A percentile compares a stretch with the other conserved stretches of the same genome.
Conservation (phyloP, 2,797 vertebrate genomes). For the Sebastes iracundus region DNA sequence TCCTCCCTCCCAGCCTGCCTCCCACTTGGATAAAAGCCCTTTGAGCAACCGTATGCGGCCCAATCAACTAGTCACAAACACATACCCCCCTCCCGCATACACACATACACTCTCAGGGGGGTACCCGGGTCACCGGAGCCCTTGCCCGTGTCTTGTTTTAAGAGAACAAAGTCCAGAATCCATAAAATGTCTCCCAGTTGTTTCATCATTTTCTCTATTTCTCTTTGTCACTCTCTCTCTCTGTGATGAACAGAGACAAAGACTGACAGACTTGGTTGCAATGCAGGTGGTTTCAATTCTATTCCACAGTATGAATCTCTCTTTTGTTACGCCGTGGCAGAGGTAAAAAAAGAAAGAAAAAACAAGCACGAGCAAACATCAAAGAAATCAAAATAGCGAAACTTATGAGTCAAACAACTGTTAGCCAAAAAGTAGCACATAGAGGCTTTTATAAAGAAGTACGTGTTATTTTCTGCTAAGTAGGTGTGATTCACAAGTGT, state of each 20-base stretch:
- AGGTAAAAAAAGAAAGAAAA: not conserved
- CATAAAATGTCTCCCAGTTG: conserved; percentile 21
- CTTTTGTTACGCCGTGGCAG: not conserved
- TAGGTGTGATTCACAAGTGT: not conserved
- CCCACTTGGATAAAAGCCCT: conserved; percentile 46
- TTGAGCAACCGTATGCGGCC: conserved; percentile 3
- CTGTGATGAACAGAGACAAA: conserved; percentile 34
- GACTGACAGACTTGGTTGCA: conserved; percentile 14
- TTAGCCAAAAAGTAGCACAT: not conserved
- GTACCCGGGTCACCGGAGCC: conserved; percentile 13
- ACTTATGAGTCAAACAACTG: not conserved
- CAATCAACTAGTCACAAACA: conserved; percentile 48
- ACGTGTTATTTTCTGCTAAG: not conserved
- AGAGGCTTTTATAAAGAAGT: not conserved
- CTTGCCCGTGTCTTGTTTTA: conserved; percentile 42
- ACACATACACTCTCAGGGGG: not conserved
- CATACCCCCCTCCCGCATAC: not conserved
- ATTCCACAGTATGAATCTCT: conserved; percentile 10
- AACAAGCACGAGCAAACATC: not conserved
- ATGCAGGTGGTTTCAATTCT: conserved; percentile 35
- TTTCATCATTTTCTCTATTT: conserved; percentile 47
- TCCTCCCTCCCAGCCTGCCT: conserved; percentile 7
- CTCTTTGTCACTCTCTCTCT: conserved; percentile 6
- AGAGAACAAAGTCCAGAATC: conserved; percentile 51
- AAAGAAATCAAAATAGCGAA: not conserved